Evolutionary conservation across 2,113 vertebrate genomes (phyloP).

Genomic region (Apaloderma vittatum): DNA sequence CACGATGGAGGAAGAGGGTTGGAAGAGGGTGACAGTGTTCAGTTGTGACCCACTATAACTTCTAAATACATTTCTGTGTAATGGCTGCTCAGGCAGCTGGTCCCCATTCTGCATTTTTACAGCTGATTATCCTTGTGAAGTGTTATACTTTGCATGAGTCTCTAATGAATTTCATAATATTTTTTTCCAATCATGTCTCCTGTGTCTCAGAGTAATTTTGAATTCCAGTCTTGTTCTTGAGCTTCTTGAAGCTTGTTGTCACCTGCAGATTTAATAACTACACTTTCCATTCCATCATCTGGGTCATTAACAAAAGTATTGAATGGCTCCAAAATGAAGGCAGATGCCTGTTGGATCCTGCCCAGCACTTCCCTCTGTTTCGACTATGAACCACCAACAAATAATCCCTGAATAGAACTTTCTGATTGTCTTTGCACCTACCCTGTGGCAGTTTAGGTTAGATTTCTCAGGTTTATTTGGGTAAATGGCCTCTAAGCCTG

Average conservation of each 20-base stretch:
- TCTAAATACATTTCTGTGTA: neutral
- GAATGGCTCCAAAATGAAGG: slow-evolving; percentile 15
- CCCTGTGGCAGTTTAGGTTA: neutral
- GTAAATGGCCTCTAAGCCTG: neutral
- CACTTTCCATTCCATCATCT: slow-evolving; percentile 38
- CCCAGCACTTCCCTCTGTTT: neutral
- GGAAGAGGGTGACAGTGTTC: neutral
- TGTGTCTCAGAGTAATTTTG: neutral
- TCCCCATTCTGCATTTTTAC: slow-evolving; percentile 32
- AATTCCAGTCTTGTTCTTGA: slow-evolving; percentile 44
- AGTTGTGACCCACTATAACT: neutral
- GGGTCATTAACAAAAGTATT: slow-evolving; percentile 39
- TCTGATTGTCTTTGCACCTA: neutral
- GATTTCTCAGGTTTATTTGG: neutral
- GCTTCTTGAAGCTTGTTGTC: slow-evolving; percentile 47
- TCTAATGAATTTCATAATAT: neutral
- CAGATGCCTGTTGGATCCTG: neutral
- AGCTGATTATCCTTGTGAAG: slow-evolving; percentile 46
- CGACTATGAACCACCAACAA: neutral
- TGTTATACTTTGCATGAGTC: slow-evolving; percentile 26
- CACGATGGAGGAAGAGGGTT: neutral
- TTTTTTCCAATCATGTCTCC: neutral
- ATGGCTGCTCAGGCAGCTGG: neutral
- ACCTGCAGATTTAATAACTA: slow-evolving; percentile 64
- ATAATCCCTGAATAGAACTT: neutral